These are phyloP conservation scores for Lordiphosa andalusiaca DNA, from an alignment of 2,888 invertebrate genomes.

Conservation along the genomic window DNA sequence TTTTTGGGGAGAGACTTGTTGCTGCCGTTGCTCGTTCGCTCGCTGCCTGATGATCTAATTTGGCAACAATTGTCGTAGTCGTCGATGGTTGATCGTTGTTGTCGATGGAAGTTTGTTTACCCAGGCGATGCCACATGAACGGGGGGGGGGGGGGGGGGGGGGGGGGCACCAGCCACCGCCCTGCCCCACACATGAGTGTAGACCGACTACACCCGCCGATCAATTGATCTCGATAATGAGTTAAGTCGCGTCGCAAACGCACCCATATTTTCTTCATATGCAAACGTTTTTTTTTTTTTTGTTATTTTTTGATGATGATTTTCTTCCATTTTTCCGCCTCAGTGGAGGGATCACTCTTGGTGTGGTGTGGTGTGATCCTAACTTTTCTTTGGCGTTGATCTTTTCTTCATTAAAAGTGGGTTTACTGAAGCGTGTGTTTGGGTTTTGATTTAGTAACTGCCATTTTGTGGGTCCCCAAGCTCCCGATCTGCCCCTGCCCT, in stretches of 20 bases:
- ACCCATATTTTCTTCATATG: conserved; percentile 68
- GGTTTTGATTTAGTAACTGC: conserved; percentile 68
- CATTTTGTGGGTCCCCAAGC: conserved; percentile 52
- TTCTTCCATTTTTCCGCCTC: conserved; percentile 25
- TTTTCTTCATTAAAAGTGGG: conserved; percentile 60
- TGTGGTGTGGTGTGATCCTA: conserved; percentile 14
- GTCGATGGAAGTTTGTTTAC: conserved; percentile 21
- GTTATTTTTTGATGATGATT: conserved; percentile 23
- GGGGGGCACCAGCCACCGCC: too few species aligned
- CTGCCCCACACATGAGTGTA: too few species aligned
- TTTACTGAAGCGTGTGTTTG: conserved; percentile 44
- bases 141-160: too few species aligned
- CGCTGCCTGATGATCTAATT: conserved; percentile 78
- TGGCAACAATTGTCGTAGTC: conserved; percentile 78
- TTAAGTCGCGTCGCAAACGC: conserved; percentile 61
- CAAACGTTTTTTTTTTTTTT: conserved; percentile 24
- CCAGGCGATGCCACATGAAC: not conserved
- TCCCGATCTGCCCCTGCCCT: conserved; percentile 1
- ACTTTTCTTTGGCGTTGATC: conserved; percentile 16
- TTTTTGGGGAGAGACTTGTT: conserved; percentile 43
- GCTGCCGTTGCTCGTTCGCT: conserved; percentile 27
- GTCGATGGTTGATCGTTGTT: conserved; percentile 35
- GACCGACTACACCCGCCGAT: conserved; percentile 62
- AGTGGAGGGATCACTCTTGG: conserved; percentile 34
- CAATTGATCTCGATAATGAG: conserved; percentile 79